A percentile compares a stretch with the other conserved stretches of the same genome.
phyloP scores from a whole-genome alignment of 2,888 invertebrate genomes.

The Apamea anceps region DNA sequence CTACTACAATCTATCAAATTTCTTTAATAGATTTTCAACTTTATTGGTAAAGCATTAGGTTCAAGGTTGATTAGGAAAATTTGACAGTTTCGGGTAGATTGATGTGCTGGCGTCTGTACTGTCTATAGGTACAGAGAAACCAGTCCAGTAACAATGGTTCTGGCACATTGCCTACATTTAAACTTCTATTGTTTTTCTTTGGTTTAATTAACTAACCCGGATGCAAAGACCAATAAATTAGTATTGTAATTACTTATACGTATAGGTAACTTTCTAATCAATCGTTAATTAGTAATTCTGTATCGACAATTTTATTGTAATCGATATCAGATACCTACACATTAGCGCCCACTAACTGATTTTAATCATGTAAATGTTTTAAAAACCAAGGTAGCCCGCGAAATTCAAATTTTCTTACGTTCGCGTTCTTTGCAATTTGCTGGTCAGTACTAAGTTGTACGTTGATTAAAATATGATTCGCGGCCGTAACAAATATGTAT shows the following conservation, averaged over 20 bases:
- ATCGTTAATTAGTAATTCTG: background rate
- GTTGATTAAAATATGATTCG: too few species aligned
- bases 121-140: background rate
- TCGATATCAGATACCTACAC: background rate
- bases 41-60: too few species aligned
- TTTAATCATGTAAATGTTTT: background rate
- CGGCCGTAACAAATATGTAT: too few species aligned
- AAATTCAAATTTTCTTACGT: too few species aligned
- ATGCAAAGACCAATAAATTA: conserved; percentile 9
- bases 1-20: too few species aligned
- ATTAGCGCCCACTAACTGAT: background rate
- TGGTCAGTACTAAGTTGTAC: too few species aligned
- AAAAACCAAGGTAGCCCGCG: too few species aligned
- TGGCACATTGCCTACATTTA: conserved; percentile 25
- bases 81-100: too few species aligned
- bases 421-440: too few species aligned
- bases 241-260: background rate
- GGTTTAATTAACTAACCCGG: conserved; percentile 31
- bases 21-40: too few species aligned
- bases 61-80: too few species aligned
- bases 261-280: background rate
- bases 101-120: too few species aligned
- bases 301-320: background rate
- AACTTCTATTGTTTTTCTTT: conserved; percentile 28
- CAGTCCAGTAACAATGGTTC: background rate